Evolutionary conservation across 2,888 invertebrate species (phyloP), one percentile per base, ranked within the genome.

Genomic region (Drosophila setosimentum): DNA sequence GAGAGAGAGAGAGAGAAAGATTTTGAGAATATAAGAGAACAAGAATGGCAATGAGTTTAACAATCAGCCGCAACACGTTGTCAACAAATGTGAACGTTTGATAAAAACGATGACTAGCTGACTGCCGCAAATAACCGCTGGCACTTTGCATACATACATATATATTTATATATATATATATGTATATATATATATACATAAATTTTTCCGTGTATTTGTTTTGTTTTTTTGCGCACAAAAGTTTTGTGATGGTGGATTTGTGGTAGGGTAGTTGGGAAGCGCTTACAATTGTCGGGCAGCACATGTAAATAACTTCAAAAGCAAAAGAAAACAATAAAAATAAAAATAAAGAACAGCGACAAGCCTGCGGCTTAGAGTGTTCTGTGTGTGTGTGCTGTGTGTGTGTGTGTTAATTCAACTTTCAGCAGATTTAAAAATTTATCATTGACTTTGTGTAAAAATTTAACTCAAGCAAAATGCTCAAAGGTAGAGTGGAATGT

Each of bases 41-140:
- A n/a, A n/a, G 53, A 30, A 65, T 54, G 53, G 68, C 48, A 59
- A 59, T 40, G 68, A 67, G 55, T 68, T 73, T 68, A 60, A 80
- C 84, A 84, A 78, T 76, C 82, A 80, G 70, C 73, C 72, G 82
- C 83, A 83, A 88, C 85, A 86, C 83, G 80, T 88, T 88, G 85
- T 82, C 86, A 86, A 88, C 86, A 82, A 86, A 82, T 85, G 87
- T 77, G 68, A 77, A 58, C 83, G 82, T 72, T 82, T 83, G 84
- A 86, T 90, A 87, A 83, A 87, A 84, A 65, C 63, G 62, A 65
- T 76, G 73, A 83, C 79, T 81, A 70, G 71, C 87, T 78, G 80
- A 75, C 78, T 84, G 85, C 50, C 69, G 59, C 72, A 80, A 73
- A 80, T 67, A 80, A 67, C 74, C 76, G 75, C 76, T 69, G 82